Conservation (phyloP, 1,140 invertebrate genomes). For the Coenobita brevimanus region DNA sequence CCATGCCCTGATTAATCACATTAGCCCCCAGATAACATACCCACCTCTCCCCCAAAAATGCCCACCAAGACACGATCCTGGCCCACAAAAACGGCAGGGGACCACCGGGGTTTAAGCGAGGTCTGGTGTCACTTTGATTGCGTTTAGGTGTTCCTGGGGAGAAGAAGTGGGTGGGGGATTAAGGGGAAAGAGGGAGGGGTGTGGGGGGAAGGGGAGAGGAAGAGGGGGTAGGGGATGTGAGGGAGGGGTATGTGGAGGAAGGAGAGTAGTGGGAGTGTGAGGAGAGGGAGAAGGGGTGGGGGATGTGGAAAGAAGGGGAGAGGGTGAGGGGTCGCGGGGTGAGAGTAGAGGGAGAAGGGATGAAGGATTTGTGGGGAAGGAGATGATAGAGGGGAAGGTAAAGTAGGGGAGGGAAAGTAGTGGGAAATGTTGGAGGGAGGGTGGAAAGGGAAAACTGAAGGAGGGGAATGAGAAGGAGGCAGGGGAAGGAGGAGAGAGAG, state of each 20-base stretch:
- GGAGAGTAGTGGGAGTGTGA: background rate
- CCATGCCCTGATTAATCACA: conserved; percentile 51
- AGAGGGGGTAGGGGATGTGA: background rate
- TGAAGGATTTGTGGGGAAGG: background rate
- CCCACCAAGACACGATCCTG: background rate
- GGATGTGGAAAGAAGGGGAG: background rate
- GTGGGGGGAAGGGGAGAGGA: background rate
- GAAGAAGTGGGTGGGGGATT: background rate
- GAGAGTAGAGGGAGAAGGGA: background rate
- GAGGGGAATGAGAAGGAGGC: too few relatives aligned
- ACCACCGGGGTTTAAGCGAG: conserved; percentile 49
- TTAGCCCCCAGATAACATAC: conserved; percentile 27
- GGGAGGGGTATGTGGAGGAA: background rate
- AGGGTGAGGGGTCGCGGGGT: too few relatives aligned
- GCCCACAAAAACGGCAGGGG: conserved; percentile 34
- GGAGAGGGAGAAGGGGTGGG: background rate
- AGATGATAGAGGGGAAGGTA: too few relatives aligned
- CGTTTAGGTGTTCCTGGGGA: conserved; percentile 38
- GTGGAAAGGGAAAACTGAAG: too few relatives aligned
- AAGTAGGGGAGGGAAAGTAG: background rate
- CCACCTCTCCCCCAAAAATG: background rate
- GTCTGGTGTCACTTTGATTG: conserved; percentile 41
- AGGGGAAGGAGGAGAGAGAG: too few relatives aligned
- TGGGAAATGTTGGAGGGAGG: too few relatives aligned
- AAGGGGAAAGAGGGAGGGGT: background rate